Base-by-base conservation (phyloP, 2,888 invertebrate genomes). In the Cistogaster globosa region DNA sequence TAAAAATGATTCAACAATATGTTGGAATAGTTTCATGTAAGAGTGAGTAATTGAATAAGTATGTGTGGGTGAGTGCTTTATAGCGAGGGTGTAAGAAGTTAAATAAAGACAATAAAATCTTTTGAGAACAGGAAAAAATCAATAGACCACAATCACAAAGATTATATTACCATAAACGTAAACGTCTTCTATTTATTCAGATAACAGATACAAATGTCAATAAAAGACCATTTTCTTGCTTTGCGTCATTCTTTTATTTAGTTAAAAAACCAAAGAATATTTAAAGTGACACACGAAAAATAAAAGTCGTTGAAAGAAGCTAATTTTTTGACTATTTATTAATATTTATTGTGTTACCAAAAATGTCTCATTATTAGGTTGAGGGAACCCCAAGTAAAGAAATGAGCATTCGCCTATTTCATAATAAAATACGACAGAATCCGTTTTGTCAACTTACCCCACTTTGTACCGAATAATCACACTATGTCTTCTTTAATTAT, bases 161-260 rank as follows among this genome's bases (percentile, higher is more conserved):
- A 81, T 81, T 77, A 65, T 74, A 81, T 84, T 84, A 81, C 81
- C 81, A 81, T 77, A 84, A 84, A 81, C 72, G 80, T 75, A 79
- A 68, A 38, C 74, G 51, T 74, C 77, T 72, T 68, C 42, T 45
- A 77, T 36, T 77, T 62, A 48, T 63, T 69, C 72, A 74, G 81
- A 81, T 77, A 77, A 77, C 48, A 68, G 77, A 74, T 80, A 74
- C 77, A 81, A 84, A 84, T 84, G 81, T 80, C 84, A 84, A 69
- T 84, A 69, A 51, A 77, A 57, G 68, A 38, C 57, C 51, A 26
- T 72, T 65, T 60, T 55, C 4, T 57, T n/a, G 76, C 20, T 71
- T 71, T 62, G 62, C 69, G 62, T 78, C 53, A 69, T 12, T 69
- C 12, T 69, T 53, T 69, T 45, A 32, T 18, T 5, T 45, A 57